These are phyloP conservation scores for Phorcus lineatus DNA, from an alignment of 2,888 invertebrate genomes.

Conservation along the genomic window DNA sequence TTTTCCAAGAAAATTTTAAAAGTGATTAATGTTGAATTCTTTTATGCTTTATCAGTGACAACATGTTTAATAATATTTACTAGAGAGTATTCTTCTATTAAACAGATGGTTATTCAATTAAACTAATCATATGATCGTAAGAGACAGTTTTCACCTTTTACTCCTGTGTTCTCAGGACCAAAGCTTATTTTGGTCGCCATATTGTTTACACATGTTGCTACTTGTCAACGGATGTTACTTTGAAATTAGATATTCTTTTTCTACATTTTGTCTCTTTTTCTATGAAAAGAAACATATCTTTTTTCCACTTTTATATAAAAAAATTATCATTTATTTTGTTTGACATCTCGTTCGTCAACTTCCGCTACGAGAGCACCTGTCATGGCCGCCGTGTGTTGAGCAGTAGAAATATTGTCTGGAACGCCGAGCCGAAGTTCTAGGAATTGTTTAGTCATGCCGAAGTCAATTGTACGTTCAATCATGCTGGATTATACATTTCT, in stretches of 20 bases:
- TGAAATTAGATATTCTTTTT: not conserved
- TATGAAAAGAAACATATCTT: not conserved
- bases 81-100: not conserved
- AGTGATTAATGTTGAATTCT: not conserved
- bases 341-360: not conserved
- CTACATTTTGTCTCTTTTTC: not conserved
- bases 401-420: not conserved
- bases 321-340: not conserved
- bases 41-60: not conserved
- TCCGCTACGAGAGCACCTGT: not conserved
- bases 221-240: constrained; percentile 14
- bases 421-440: too few relatives aligned
- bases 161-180: not conserved
- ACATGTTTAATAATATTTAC: not conserved
- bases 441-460: not conserved
- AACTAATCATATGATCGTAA: not conserved
- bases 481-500: too few relatives aligned
- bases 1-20: too few relatives aligned
- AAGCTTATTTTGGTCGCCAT: constrained; percentile 36
- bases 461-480: not conserved
- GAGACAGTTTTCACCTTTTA: not conserved
- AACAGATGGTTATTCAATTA: not conserved
- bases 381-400: not conserved
- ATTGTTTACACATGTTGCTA: constrained; percentile 36
- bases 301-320: not conserved